These are phyloP conservation scores for Lamproptera curius DNA, from an alignment of 2,888 invertebrate genomes.

Conservation along the genomic window DNA sequence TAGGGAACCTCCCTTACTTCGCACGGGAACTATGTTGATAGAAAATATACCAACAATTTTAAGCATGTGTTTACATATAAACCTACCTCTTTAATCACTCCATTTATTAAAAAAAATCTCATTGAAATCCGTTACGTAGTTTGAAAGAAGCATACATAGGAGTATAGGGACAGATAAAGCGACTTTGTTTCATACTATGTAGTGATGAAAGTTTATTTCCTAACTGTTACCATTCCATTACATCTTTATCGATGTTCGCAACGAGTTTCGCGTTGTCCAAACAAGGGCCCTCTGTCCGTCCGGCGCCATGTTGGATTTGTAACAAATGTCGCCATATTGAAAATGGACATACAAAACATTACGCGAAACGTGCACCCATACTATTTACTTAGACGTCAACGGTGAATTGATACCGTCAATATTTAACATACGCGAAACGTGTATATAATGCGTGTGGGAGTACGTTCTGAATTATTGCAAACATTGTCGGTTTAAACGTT, in stretches of 20 bases:
- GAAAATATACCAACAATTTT: too few relatives aligned
- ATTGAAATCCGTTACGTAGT: too few relatives aligned
- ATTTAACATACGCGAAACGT: slow-evolving; percentile 5
- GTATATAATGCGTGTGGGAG: not conserved
- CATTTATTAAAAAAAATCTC: too few relatives aligned
- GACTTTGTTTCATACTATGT: too few relatives aligned
- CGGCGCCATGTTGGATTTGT: slow-evolving; percentile 69
- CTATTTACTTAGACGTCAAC: slow-evolving; percentile 31
- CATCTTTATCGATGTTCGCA: slow-evolving; percentile 32
- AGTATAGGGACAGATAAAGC: too few relatives aligned
- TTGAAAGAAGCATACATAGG: too few relatives aligned
- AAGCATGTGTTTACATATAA: not conserved
- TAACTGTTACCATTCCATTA: slow-evolving; percentile 23
- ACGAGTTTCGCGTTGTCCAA: slow-evolving; percentile 60
- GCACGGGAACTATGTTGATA: too few relatives aligned
- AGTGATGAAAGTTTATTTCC: too few relatives aligned
- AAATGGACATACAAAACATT: slow-evolving; percentile 54
- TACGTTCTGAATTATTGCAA: slow-evolving; percentile 25
- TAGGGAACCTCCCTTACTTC: too few relatives aligned
- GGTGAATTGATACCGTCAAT: slow-evolving; percentile 18
- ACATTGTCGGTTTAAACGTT: slow-evolving; percentile 43
- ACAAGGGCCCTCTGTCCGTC: slow-evolving; percentile 66
- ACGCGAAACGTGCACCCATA: slow-evolving; percentile 29
- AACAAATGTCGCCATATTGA: slow-evolving; percentile 70
- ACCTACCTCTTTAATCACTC: not conserved